These are phyloP conservation scores for Lasiommata megera DNA, from an alignment of 2,888 invertebrate species.

Conservation along the genomic window DNA sequence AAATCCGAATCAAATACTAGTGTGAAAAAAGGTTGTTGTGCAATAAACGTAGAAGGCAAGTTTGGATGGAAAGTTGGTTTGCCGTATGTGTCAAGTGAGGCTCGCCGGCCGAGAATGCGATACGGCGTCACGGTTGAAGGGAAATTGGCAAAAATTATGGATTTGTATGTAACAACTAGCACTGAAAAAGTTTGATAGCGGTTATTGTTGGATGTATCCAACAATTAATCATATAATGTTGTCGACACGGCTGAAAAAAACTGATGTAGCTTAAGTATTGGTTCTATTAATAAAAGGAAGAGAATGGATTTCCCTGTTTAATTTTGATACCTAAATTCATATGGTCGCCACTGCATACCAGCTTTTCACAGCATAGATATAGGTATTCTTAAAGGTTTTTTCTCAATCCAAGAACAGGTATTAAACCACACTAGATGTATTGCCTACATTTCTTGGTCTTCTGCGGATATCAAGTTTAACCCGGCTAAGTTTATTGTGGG, in stretches of 20 bases:
- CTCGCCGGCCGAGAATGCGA: slow-evolving; percentile 6
- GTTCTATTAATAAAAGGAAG: background rate
- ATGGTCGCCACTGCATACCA: no score
- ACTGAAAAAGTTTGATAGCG: background rate
- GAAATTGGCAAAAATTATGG: slow-evolving; percentile 10
- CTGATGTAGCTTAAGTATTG: background rate
- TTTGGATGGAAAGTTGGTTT: slow-evolving; percentile 38
- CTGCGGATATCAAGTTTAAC: no score
- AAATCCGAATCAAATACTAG: slow-evolving; percentile 37
- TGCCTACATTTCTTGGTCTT: no score
- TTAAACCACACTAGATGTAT: no score
- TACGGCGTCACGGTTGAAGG: slow-evolving; percentile 7
- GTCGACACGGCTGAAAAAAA: background rate
- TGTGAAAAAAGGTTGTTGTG: slow-evolving; percentile 39
- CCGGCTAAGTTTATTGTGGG: no score
- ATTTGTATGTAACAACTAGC: background rate
- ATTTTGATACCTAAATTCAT: no score
- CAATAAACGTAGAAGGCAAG: slow-evolving; percentile 35
- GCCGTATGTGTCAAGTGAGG: slow-evolving; percentile 29
- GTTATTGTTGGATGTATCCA: background rate
- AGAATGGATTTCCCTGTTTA: background rate
- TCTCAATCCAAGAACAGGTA: no score
- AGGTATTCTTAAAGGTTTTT: no score
- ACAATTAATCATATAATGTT: slow-evolving; percentile 2
- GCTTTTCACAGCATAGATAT: no score